Evolutionary conservation across 2,888 invertebrate genomes (phyloP).

Genomic region (Cactoblastis cactorum): DNA sequence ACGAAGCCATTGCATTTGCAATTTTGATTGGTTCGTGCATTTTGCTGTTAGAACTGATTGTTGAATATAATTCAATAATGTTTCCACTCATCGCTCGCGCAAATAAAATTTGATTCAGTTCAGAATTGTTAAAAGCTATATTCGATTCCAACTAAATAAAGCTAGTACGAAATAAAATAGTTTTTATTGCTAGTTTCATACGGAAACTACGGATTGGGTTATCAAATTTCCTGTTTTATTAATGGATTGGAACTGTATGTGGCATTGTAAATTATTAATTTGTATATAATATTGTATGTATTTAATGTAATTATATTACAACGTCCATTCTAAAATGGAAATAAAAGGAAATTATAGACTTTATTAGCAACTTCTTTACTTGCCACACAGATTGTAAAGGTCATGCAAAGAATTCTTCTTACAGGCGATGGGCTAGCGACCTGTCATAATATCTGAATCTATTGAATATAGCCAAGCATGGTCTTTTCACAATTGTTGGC

Average conservation of each 20-base stretch:
- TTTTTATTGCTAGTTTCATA: background rate
- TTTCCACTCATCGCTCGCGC: background rate
- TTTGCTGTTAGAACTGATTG: constrained; percentile 45
- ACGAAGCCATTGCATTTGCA: constrained; percentile 70
- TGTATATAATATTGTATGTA: no score
- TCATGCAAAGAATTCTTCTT: no score
- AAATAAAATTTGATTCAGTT: constrained; percentile 5
- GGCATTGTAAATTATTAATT: no score
- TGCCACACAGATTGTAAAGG: no score
- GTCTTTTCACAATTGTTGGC: no score
- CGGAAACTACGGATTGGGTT: background rate
- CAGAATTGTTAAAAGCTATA: constrained; percentile 4
- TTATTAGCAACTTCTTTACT: no score
- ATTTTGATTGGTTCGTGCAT: constrained; percentile 67
- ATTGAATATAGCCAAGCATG: no score
- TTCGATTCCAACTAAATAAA: background rate
- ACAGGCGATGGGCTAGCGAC: no score
- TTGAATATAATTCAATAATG: constrained; percentile 51
- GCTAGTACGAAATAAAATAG: background rate
- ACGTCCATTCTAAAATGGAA: no score
- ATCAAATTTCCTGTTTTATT: background rate
- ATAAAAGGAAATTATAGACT: no score
- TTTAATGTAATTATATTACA: no score
- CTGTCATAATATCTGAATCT: no score
- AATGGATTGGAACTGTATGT: background rate